phyloP scores from a whole-genome alignment of 37 sponge, comb jelly and placozoan species.

The Halisarca cf. caerulea region DNA sequence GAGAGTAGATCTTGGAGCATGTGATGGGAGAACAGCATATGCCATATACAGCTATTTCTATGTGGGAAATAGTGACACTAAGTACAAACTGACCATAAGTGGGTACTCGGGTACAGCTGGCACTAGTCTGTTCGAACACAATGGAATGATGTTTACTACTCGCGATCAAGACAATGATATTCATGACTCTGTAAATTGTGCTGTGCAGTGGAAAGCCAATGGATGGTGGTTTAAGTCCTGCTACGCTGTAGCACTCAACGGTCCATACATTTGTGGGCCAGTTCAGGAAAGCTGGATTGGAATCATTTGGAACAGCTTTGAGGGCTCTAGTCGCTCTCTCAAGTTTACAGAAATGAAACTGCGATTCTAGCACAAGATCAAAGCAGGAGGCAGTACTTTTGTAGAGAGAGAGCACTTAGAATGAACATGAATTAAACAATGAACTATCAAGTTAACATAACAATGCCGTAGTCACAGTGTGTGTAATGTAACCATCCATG shows the following conservation, averaged over 20 bases:
- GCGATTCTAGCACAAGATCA: not conserved
- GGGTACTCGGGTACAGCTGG: conserved; percentile 21
- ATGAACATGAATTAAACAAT: no score
- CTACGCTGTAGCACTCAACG: not conserved
- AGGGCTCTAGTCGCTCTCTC: not conserved
- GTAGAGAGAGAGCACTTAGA: no score
- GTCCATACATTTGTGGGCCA: not conserved
- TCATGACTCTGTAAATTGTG: not conserved
- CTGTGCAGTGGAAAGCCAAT: not conserved
- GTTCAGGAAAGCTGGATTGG: not conserved
- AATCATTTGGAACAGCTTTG: not conserved
- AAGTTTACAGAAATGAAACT: conserved; percentile 24
- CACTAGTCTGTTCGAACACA: not conserved
- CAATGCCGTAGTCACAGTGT: no score
- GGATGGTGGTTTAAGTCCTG: conserved; percentile 18
- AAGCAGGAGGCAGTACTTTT: not conserved
- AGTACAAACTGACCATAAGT: not conserved
- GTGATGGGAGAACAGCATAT: not conserved
- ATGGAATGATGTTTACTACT: not conserved
- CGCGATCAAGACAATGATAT: not conserved
- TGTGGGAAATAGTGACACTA: not conserved
- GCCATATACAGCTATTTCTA: conserved; percentile 20
- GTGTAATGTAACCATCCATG: no score
- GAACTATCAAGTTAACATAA: no score
- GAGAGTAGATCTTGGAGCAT: not conserved